A percentile compares a stretch with the other conserved stretches of the same genome.
phyloP scores from a whole-genome alignment of 1,140 invertebrate genomes.

The Drosophila tsacasi region DNA sequence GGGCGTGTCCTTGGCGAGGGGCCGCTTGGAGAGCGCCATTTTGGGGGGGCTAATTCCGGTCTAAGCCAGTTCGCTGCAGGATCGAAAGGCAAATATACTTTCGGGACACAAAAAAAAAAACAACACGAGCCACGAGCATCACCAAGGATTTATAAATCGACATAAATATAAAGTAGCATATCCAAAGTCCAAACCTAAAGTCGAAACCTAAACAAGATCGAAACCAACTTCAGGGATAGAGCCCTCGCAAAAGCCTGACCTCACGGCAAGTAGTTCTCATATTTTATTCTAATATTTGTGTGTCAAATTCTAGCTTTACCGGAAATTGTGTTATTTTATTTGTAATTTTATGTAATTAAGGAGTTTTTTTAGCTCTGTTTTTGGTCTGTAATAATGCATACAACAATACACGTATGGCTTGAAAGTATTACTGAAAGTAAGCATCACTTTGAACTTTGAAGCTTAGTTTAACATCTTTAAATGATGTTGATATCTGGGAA shows the following conservation, averaged over 20 bases:
- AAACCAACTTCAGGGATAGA: constrained; percentile 5
- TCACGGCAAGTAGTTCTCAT: not conserved
- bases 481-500: not conserved
- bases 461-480: too few species aligned
- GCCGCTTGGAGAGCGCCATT: constrained; percentile 83
- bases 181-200: constrained; percentile 4
- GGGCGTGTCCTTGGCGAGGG: constrained; percentile 81
- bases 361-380: too few species aligned
- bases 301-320: not conserved
- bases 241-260: not conserved
- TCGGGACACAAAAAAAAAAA: not conserved
- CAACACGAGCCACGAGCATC: not conserved
- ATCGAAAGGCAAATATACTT: constrained; percentile 14
- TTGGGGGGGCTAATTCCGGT: constrained; percentile 10
- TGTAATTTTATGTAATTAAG: too few species aligned
- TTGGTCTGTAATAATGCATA: not conserved
- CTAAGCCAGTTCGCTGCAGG: constrained; percentile 17
- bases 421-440: not conserved
- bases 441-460: not conserved
- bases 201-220: constrained; percentile 35
- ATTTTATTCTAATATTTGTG: not conserved
- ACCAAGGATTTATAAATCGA: not conserved
- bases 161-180: too few species aligned
- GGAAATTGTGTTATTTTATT: not conserved
- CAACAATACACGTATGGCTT: not conserved